Evolutionary conservation across 1,140 invertebrate species (phyloP), one percentile per base, ranked within the genome.

Genomic region (Lerema accius): DNA sequence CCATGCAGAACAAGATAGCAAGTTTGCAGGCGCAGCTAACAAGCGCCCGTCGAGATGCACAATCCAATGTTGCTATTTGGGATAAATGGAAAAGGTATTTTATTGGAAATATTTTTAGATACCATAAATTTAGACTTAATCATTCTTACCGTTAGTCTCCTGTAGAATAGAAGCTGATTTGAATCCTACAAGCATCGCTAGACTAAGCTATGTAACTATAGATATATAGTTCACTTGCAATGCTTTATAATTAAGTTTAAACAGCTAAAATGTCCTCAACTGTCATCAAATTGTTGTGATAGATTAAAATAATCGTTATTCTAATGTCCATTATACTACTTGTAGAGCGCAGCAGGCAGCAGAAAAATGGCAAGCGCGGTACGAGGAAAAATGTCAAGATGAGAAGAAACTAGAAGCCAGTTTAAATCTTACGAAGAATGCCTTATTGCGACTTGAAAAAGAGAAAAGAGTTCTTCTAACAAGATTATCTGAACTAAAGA

Each of bases 1-100:
- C 79, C 0, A 49, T 90, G 0, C 86, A 87, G 17, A 82, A 71
- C 64, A 90, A 89, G 61, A 84, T 90, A 4, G 75, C 81, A 0
- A 67, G 78, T 0, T 69, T 90, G 0, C 86, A 88, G 40, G 78
- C 86, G 0, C 86, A 90, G 19, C 70, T 90, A 9, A 73, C 73
- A 0, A 83, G 68, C 15, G 82, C 81, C 0, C 67, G 84, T 3
- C 68, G 82, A 11, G 87, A 90, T 16, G 70, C 77, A 2, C 66
- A 83, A n/a, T 81, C 83, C 1, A 77, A 71, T 13, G 77, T 91
- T 2, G 86, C 85, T 0, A 63, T 92, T 7, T 92, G 91, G 91
- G 89, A 91, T 51, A 92, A 91, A 45, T 90, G 89, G 83, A 92
- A 91, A 58, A 85, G 85, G 90, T 91, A 69, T 48, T 39, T n/a